phyloP scores from a whole-genome alignment of 2,113 vertebrate genomes.

The Ammospiza nelsoni region DNA sequence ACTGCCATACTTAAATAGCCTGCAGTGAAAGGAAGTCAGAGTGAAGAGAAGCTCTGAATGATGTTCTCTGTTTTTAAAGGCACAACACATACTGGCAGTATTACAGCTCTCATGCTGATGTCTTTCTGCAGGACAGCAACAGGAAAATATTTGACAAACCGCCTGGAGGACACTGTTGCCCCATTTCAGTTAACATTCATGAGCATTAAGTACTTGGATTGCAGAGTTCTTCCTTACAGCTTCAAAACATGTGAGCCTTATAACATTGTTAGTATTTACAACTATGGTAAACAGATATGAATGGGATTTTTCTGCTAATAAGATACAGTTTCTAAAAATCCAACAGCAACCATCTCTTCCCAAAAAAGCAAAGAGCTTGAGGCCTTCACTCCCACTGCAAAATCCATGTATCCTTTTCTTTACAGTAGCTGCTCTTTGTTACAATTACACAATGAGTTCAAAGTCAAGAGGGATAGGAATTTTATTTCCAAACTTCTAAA shows the following conservation, averaged over 20 bases:
- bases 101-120: background rate
- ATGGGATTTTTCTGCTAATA: background rate
- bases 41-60: background rate
- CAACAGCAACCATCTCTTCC: background rate
- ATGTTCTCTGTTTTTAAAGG: background rate
- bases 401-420: background rate
- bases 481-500: slow-evolving; percentile 75
- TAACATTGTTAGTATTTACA: background rate
- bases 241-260: background rate
- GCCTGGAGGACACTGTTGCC: background rate
- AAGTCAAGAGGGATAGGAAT: slow-evolving; percentile 29
- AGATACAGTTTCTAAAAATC: background rate
- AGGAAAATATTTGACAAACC: background rate
- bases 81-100: background rate
- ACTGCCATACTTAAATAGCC: background rate
- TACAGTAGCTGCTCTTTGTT: background rate
- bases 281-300: background rate
- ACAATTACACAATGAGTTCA: slow-evolving; percentile 18
- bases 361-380: background rate
- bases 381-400: background rate
- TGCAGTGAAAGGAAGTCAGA: background rate
- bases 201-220: background rate
- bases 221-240: background rate
- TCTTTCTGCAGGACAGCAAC: background rate
- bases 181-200: background rate